phyloP scores from a whole-genome alignment of 2,113 vertebrate species.

The Prinia subflava region DNA sequence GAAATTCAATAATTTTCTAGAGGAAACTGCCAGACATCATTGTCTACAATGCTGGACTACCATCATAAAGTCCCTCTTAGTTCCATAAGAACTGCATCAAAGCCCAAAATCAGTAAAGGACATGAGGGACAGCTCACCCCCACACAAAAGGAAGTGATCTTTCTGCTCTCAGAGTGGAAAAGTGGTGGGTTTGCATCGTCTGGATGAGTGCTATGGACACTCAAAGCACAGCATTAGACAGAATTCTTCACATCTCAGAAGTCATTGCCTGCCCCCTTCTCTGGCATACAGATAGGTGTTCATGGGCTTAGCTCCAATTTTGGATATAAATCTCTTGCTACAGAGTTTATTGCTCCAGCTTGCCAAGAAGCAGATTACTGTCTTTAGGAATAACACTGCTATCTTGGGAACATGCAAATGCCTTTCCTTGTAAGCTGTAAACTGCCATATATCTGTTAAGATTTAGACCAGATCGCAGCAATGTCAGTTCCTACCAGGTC shows the following conservation, averaged over 20 bases:
- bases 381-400: not conserved
- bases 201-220: not conserved
- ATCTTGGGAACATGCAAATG: not conserved
- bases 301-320: not conserved
- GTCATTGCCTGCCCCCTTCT: not conserved
- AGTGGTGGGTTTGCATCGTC: not conserved
- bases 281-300: not conserved
- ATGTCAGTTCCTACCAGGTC: not conserved
- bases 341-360: not conserved
- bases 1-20: not conserved
- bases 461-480: not conserved
- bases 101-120: not conserved
- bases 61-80: not conserved
- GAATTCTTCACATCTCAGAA: not conserved
- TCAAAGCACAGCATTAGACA: not conserved
- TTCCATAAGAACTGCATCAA: not conserved
- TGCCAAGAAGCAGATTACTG: not conserved
- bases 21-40: not conserved
- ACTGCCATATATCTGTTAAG: not conserved
- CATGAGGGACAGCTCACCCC: not conserved
- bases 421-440: not conserved
- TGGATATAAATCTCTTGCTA: not conserved
- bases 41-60: not conserved
- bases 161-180: not conserved
- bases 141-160: rapidly evolving